Conservation (phyloP, 2,113 vertebrate species). For the Eudyptes chrysolophus region DNA sequence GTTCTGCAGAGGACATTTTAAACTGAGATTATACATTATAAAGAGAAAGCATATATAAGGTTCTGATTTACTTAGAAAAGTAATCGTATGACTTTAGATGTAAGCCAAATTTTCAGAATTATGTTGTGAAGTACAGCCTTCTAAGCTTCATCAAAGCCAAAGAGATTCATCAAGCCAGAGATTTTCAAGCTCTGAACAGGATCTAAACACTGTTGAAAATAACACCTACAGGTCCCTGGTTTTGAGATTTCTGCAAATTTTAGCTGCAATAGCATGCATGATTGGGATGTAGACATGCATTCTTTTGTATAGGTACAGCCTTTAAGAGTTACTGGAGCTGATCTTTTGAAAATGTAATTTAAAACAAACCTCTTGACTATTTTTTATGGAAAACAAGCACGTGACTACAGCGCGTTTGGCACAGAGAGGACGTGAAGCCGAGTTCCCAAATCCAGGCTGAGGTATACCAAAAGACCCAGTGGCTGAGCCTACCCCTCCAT, state of each 20-base stretch:
- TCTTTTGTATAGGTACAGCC: neutral
- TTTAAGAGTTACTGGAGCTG: neutral
- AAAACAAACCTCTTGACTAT: neutral
- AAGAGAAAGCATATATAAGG: neutral
- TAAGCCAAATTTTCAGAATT: neutral
- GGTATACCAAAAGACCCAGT: neutral
- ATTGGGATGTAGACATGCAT: neutral
- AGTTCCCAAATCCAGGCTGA: neutral
- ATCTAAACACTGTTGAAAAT: neutral
- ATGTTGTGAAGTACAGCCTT: neutral
- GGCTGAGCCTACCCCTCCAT: neutral
- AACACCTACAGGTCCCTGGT: neutral
- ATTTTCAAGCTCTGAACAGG: neutral
- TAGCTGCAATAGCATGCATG: neutral
- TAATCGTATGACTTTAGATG: neutral
- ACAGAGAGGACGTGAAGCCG: fast-evolving
- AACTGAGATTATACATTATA: neutral
- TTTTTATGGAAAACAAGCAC: neutral
- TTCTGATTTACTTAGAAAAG: neutral
- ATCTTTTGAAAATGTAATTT: neutral
- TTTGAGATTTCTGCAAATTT: neutral
- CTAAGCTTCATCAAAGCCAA: neutral
- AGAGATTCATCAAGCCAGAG: neutral
- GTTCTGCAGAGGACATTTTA: neutral
- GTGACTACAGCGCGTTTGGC: neutral